Evolutionary conservation across 2,113 vertebrate species (phyloP).

Genomic region (Enhydra lutris): DNA sequence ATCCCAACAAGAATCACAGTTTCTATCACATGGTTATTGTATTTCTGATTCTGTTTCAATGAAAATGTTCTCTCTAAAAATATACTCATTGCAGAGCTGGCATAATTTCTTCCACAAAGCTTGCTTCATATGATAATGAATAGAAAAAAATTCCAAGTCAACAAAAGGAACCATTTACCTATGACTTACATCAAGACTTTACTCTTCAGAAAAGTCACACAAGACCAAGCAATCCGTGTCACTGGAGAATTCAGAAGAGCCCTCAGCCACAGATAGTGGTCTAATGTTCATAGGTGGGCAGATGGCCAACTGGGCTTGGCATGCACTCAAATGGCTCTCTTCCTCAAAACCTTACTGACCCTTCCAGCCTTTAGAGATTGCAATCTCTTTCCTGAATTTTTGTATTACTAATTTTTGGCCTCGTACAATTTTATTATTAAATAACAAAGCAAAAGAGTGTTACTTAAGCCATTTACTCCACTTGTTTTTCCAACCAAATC

Average conservation of each 20-base stretch:
- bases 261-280: neutral
- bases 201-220: neutral
- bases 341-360: neutral
- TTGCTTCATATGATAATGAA: neutral
- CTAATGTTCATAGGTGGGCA: neutral
- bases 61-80: slow-evolving; percentile 27
- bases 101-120: neutral
- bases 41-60: slow-evolving; percentile 5
- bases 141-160: neutral
- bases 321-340: neutral
- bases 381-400: neutral
- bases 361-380: neutral
- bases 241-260: neutral
- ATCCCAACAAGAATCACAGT: neutral
- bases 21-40: slow-evolving; percentile 2
- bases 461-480: neutral
- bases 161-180: neutral
- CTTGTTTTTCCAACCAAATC: neutral
- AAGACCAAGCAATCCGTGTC: neutral
- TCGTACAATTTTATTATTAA: slow-evolving; percentile 7
- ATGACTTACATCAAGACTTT: neutral
- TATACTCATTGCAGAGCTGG: neutral
- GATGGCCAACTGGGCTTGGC: neutral
- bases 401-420: neutral
- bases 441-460: neutral